Evolutionary conservation across 1,140 invertebrate genomes (phyloP).

Genomic region (Drosophila funebris): DNA sequence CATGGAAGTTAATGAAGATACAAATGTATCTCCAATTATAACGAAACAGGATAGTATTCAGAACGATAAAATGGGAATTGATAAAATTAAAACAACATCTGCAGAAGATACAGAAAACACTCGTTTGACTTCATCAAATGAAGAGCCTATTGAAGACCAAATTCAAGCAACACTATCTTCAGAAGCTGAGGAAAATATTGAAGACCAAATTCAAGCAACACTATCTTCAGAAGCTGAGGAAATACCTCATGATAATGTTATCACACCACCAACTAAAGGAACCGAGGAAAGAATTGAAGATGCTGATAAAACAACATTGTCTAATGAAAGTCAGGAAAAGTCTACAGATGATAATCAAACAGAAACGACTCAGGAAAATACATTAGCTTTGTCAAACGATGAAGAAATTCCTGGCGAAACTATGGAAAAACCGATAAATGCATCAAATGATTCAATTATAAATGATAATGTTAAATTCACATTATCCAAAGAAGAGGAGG

Average conservation of each 20-base stretch:
- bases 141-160: no score
- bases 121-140: no score
- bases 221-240: neutral
- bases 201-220: neutral
- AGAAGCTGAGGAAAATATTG: neutral
- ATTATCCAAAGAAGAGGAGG: no score
- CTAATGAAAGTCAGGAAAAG: neutral
- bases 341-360: neutral
- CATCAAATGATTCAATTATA: no score
- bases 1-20: neutral
- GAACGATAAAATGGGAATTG: neutral
- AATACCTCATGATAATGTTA: neutral
- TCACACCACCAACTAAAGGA: no score
- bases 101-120: neutral
- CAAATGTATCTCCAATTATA: neutral
- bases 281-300: neutral
- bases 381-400: no score
- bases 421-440: neutral
- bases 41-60: neutral
- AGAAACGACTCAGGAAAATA: no score
- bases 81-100: neutral
- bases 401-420: neutral
- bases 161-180: neutral
- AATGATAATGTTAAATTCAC: no score
- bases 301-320: neutral